phyloP scores from a whole-genome alignment of 2,888 invertebrate species.

The Anagyrus pseudococci region DNA sequence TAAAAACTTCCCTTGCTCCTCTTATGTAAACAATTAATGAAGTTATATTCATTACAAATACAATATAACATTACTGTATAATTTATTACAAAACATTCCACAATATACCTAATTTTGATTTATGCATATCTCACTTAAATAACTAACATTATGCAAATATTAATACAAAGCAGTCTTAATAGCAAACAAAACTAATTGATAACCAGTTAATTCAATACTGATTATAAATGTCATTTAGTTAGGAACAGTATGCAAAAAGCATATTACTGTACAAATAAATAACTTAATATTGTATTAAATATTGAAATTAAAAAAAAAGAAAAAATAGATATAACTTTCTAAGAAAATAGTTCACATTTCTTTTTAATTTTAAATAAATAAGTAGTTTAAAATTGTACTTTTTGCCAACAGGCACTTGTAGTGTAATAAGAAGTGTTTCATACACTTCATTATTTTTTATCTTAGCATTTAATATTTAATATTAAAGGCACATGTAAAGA shows the following conservation, averaged over 20 bases:
- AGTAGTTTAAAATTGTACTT: conserved; percentile 29
- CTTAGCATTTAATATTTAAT: too few species aligned
- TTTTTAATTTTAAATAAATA: conserved; percentile 25
- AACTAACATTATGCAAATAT: too few species aligned
- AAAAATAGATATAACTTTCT: not conserved
- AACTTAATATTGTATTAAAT: too few species aligned
- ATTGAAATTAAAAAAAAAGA: conserved; percentile 1
- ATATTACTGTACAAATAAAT: conserved; percentile 22
- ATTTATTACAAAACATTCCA: too few species aligned
- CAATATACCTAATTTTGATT: too few species aligned
- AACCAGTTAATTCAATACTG: conserved; percentile 25
- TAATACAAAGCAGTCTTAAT: conserved; percentile 7
- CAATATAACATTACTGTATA: too few species aligned
- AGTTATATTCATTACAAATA: too few species aligned
- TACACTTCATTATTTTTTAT: conserved; percentile 6
- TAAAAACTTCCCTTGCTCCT: too few species aligned
- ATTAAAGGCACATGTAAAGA: conserved; percentile 49
- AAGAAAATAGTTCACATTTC: conserved; percentile 11
- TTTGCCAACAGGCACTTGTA: conserved; percentile 25
- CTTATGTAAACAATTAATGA: too few species aligned
- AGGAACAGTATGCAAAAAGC: not conserved
- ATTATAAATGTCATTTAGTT: conserved; percentile 11
- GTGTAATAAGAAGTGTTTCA: conserved; percentile 6
- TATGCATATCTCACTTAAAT: too few species aligned
- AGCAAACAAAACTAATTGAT: not conserved